phyloP scores from a whole-genome alignment of 1,140 invertebrate species.

The Temnothorax nylanderi region DNA sequence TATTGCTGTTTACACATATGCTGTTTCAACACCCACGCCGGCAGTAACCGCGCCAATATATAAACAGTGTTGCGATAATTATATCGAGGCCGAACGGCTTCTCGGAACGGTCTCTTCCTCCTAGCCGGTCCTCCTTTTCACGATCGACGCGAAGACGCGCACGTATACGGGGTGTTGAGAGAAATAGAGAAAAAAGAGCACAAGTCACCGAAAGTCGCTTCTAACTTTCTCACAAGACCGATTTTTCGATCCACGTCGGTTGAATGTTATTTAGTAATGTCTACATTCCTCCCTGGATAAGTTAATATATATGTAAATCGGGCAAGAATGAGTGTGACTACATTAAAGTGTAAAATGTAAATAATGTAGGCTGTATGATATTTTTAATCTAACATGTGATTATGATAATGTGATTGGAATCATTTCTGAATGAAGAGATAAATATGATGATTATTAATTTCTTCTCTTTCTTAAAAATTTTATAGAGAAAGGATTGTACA shows the following conservation, averaged over 20 bases:
- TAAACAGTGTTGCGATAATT: conserved; percentile 79
- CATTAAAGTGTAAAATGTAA: neutral
- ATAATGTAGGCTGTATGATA: neutral
- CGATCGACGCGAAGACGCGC: conserved; percentile 13
- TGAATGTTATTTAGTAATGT: neutral
- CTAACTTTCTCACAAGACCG: neutral
- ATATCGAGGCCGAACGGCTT: conserved; percentile 72
- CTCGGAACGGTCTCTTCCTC: conserved; percentile 68
- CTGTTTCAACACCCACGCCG: conserved; percentile 77
- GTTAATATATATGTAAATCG: neutral
- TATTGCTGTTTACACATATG: conserved; percentile 81
- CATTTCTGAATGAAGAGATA: neutral
- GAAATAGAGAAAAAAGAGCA: neutral
- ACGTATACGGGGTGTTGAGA: neutral
- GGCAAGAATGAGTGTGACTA: no score
- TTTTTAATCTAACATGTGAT: neutral
- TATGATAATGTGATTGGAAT: conserved; percentile 5
- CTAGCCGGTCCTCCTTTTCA: neutral
- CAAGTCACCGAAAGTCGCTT: neutral
- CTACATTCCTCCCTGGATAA: neutral
- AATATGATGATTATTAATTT: neutral
- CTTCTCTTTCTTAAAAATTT: neutral
- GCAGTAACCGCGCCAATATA: conserved; percentile 76
- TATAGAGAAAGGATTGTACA: neutral
- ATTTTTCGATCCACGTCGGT: neutral